Evolutionary conservation across 1,140 invertebrate species (phyloP).

Genomic region (Steinernema feltiae): DNA sequence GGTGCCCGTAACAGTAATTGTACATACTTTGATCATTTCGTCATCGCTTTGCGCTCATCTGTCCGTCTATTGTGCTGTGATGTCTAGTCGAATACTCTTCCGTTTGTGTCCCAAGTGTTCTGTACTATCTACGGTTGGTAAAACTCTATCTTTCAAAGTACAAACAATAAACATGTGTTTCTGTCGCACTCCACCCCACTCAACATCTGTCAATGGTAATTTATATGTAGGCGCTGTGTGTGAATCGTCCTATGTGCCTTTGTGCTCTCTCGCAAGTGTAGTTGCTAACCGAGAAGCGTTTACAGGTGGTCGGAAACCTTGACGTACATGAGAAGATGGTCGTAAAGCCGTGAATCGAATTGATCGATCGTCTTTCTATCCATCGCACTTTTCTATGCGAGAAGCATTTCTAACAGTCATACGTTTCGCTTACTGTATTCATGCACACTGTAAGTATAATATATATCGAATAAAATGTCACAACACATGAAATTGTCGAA

Average conservation of each 20-base stretch:
- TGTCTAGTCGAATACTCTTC: neutral
- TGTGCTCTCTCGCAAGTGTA: too few species aligned
- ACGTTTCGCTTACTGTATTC: too few species aligned
- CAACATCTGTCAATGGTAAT: neutral
- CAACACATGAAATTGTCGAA: too few species aligned
- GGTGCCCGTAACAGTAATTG: neutral
- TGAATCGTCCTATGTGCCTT: neutral
- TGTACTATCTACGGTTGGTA: neutral
- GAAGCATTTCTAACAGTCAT: too few species aligned
- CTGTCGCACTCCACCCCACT: neutral
- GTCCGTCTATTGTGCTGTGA: neutral
- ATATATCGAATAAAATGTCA: neutral
- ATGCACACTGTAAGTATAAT: neutral
- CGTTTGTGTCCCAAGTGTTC: neutral
- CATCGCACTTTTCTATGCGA: neutral
- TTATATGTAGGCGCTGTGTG: too few species aligned
- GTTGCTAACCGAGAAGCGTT: neutral
- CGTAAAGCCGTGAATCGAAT: slow-evolving; percentile 40
- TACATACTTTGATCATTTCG: neutral
- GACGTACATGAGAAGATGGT: slow-evolving; percentile 58
- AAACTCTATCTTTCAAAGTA: neutral
- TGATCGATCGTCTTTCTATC: neutral
- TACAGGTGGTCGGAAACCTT: slow-evolving; percentile 56
- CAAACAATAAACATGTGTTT: neutral
- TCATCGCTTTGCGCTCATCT: neutral